These are phyloP conservation scores for Rostratula benghalensis DNA, from an alignment of 2,113 vertebrate genomes.

Conservation along the genomic window DNA sequence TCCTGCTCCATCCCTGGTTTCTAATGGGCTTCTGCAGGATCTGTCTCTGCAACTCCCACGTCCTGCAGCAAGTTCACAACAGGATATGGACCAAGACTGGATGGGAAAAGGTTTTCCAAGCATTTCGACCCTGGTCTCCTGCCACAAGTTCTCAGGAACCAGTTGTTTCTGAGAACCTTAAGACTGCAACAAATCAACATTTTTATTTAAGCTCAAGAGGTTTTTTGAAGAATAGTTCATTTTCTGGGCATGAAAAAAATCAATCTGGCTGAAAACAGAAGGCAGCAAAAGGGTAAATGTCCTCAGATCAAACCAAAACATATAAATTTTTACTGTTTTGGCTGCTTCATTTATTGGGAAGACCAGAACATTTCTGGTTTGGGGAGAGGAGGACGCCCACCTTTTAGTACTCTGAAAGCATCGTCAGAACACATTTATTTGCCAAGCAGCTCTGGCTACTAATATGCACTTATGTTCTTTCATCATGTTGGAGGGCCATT, in stretches of 20 bases:
- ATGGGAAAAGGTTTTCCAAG: background rate
- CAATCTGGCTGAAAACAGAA: background rate
- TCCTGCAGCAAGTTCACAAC: background rate
- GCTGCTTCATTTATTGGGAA: background rate
- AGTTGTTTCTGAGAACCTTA: background rate
- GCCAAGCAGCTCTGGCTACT: background rate
- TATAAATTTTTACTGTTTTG: background rate
- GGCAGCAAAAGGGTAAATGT: background rate
- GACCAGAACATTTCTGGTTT: background rate
- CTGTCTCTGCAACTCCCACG: background rate
- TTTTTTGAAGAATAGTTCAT: background rate
- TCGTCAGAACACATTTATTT: background rate
- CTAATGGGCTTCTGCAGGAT: background rate
- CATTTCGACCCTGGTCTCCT: background rate
- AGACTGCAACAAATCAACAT: background rate
- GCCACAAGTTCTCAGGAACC: background rate
- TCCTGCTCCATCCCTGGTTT: background rate
- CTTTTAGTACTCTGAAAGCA: background rate
- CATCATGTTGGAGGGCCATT: background rate
- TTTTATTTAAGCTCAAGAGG: background rate
- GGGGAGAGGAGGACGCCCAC: background rate
- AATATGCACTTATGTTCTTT: background rate
- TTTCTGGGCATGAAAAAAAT: background rate
- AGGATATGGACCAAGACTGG: background rate
- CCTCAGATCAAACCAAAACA: background rate